Evolutionary conservation across 2,797 vertebrate genomes (phyloP), one percentile per base, ranked within the genome.

Genomic region (Todus mexicanus): DNA sequence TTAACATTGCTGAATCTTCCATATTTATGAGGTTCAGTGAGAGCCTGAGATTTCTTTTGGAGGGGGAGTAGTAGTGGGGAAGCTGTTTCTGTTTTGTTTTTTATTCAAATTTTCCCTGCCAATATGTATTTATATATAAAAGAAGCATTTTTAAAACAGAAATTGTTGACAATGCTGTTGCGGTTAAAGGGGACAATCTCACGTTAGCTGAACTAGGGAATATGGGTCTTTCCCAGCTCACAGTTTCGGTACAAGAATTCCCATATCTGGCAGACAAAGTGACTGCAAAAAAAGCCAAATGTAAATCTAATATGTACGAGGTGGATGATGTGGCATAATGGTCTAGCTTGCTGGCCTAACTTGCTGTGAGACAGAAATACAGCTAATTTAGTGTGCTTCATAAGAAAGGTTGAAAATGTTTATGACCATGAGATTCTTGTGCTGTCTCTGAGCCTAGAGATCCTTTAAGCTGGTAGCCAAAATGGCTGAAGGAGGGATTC

Each of bases 261-360:
- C 18, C 21, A 20, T 14, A 17, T 9, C 10, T 57, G 53, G n/a
- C 10, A 57, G 33, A 2, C 6, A n/a, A n/a, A n/a, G n/a, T n/a
- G 40, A 40, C 40, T 40, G 40, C 40, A 40, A 40, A 40, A 40
- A 40, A 40, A 15, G 26, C 21, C 9, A 78, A 29, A 10, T 7
- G 9, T 9, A 59, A 57, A 78, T 50, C 23, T 37, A 25, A 31
- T 27, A 63, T 5, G 6, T 12, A 53, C n/a, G n/a, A n/a, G n/a
- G n/a, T n/a, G n/a, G n/a, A n/a, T n/a, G n/a, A n/a, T 0, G 1
- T 70, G n/a, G 5, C 2, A 56, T 48, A 16, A 63, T n/a, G 8
- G 7, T 81, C 84, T 13, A 31, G 37, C 31, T 48, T 33, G 31
- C 54, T 64, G 80, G 33, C 40, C 74, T 11, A 19, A 3, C 13